Percentiles rank a stretch among this genome's conserved stretches.
Conservation (phyloP, 1,140 invertebrate species). For the Lordiphosa stackelbergi region DNA sequence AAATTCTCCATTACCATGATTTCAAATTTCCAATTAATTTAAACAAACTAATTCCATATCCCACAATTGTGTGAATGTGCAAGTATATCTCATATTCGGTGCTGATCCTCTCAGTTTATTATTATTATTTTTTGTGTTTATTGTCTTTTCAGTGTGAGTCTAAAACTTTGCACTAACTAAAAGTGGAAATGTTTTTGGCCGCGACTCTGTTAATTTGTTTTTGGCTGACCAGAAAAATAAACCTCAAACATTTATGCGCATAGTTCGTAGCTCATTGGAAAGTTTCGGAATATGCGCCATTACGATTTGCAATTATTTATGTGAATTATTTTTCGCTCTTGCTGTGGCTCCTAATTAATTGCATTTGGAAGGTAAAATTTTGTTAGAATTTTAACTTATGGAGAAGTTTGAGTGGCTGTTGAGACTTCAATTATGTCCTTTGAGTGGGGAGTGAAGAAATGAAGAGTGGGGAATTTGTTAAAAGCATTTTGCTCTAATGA, state of each 20-base stretch:
- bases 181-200: conserved; percentile 11
- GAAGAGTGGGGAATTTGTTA: no score
- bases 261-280: conserved; percentile 1
- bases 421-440: no score
- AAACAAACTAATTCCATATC: no score
- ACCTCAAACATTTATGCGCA: not conserved
- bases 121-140: not conserved
- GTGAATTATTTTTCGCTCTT: conserved; percentile 11
- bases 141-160: conserved; percentile 8
- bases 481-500: no score
- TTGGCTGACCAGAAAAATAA: conserved; percentile 7
- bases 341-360: conserved; percentile 22
- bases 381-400: not conserved
- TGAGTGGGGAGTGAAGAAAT: no score
- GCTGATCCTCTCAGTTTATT: not conserved
- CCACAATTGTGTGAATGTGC: not conserved
- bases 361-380: conserved; percentile 13
- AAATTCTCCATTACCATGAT: no score
- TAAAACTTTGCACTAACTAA: conserved; percentile 25
- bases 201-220: conserved; percentile 42
- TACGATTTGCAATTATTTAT: conserved; percentile 25
- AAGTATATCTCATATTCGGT: no score
- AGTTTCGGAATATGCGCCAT: conserved; percentile 14
- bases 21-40: no score
- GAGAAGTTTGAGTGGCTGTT: no score